Base-by-base conservation (phyloP, 2,113 vertebrate species). In the Hipposideros armiger region DNA sequence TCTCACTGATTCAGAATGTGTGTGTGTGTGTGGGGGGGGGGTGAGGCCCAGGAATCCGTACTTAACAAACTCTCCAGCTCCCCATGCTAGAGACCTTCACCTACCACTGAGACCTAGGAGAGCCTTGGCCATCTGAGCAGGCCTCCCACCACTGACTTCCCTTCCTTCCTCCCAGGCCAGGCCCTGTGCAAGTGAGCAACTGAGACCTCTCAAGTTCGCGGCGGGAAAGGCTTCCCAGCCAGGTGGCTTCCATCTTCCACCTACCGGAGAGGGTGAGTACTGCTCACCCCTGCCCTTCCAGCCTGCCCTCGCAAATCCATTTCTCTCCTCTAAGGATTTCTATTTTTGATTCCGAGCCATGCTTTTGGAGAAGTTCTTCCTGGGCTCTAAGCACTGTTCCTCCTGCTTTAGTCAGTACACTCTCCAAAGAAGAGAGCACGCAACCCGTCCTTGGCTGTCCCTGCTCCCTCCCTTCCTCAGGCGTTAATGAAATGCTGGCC, bases 401-500 rank as follows among this genome's bases (percentile, higher is more conserved):
- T 60, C 28, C 32, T 56, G 66, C 45, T 94, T 36, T 64, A 60
- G 54, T 74, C 81, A 85, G 60, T 58, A 58, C 24, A 60, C 66
- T 72, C 40, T 64, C 50, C 81, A 92, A 77, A 94, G 88, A 50
- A 40, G 62, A 74, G 73, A 84, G 72, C 36, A 36, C 36, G 36
- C 76, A 70, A n/a, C 76, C 54, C 11, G 52, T 64, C 78, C 74
- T 60, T 76, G 28, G 72, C 36, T 9, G 90, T 76, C 80, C 50
- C 32, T 60, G 40, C 30, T 64, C 72, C 56, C 72, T 80, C 56
- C 90, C 47, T 72, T 64, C 78, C 20, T 87, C 16, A 20, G 74
- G 58, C 76, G 95, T 86, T 96, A 96, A 97, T 96, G 96, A 97
- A 97, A 90, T 83, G 90, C 58, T 97, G 96, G 94, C 95, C 95